Conservation (phyloP, 2,888 invertebrate genomes). For the Bombyx huttoni region DNA sequence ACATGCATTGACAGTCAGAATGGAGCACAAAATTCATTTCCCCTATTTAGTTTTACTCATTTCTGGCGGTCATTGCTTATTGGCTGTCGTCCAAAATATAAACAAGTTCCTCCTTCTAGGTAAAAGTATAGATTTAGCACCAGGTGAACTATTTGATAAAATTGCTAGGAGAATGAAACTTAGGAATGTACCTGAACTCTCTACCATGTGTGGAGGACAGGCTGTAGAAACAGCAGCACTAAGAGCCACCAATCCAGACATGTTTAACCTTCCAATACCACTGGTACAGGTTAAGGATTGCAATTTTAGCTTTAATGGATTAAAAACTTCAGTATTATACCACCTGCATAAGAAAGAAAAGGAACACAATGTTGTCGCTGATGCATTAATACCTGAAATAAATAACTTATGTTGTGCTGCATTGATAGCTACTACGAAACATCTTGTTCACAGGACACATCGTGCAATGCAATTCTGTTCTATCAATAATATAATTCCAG, state of each 20-base stretch:
- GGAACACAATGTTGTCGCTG: conserved; percentile 71
- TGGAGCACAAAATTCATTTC: conserved; percentile 80
- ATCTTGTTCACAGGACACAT: conserved; percentile 87
- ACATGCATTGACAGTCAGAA: conserved; percentile 91
- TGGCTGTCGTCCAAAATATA: conserved; percentile 82
- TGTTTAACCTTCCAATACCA: conserved; percentile 78
- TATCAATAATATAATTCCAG: conserved; percentile 76
- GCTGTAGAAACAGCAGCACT: conserved; percentile 88
- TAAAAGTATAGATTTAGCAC: conserved; percentile 85
- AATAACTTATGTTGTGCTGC: conserved; percentile 90
- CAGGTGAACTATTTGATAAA: conserved; percentile 96
- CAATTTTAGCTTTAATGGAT: conserved; percentile 92
- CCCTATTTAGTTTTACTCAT: conserved; percentile 92
- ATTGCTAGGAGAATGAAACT: conserved; percentile 88
- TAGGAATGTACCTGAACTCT: conserved; percentile 81
- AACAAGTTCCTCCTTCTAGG: conserved; percentile 87
- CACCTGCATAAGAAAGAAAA: conserved; percentile 74
- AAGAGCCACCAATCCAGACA: conserved; percentile 75
- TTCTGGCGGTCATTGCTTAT: conserved; percentile 94
- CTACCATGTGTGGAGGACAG: conserved; percentile 83
- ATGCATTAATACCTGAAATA: conserved; percentile 81
- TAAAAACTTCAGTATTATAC: conserved; percentile 76
- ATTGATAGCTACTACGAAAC: conserved; percentile 80
- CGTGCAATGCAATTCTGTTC: conserved; percentile 86
- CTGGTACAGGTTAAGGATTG: conserved; percentile 81